Percentiles rank a stretch among this genome's conserved stretches.
Evolutionary conservation across 2,113 vertebrate species (phyloP).

Genomic region (Zosterops lateralis): DNA sequence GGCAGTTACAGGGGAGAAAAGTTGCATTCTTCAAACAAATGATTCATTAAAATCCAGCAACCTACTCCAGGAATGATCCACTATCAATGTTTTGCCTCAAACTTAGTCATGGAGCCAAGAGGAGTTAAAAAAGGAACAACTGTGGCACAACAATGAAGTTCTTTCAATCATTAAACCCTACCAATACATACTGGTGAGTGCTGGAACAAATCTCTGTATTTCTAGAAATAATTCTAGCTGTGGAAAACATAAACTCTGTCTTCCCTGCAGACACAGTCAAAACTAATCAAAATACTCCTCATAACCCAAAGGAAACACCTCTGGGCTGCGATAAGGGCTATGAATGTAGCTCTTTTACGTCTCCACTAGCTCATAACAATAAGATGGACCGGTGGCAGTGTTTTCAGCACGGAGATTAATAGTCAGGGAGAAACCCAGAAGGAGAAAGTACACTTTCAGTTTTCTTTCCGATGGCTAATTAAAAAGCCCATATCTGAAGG

Average conservation of each 20-base stretch:
- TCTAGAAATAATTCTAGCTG: slow-evolving; percentile 2
- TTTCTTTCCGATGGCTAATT: slow-evolving; percentile 67
- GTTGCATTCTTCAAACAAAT: neutral
- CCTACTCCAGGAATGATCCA: neutral
- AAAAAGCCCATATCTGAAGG: slow-evolving; percentile 50
- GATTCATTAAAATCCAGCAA: neutral
- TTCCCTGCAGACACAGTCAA: slow-evolving; percentile 31
- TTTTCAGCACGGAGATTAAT: neutral
- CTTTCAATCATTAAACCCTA: neutral
- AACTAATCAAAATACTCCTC: slow-evolving; percentile 54
- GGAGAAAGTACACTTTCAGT: slow-evolving; percentile 56
- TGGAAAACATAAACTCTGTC: slow-evolving; percentile 45
- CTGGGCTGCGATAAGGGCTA: slow-evolving; percentile 44
- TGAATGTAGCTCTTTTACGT: slow-evolving; percentile 1
- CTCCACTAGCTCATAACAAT: slow-evolving; percentile 29
- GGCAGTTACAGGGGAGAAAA: neutral
- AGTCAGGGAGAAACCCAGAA: neutral
- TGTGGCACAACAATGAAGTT: neutral
- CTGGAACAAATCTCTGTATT: neutral
- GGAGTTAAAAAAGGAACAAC: neutral
- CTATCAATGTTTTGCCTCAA: neutral
- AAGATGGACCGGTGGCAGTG: slow-evolving; percentile 3
- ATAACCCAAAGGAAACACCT: slow-evolving; percentile 49
- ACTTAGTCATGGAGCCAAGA: neutral
- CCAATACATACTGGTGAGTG: neutral